These are phyloP conservation scores for Dinocampus coccinellae DNA, from an alignment of 2,888 invertebrate genomes.

Conservation along the genomic window DNA sequence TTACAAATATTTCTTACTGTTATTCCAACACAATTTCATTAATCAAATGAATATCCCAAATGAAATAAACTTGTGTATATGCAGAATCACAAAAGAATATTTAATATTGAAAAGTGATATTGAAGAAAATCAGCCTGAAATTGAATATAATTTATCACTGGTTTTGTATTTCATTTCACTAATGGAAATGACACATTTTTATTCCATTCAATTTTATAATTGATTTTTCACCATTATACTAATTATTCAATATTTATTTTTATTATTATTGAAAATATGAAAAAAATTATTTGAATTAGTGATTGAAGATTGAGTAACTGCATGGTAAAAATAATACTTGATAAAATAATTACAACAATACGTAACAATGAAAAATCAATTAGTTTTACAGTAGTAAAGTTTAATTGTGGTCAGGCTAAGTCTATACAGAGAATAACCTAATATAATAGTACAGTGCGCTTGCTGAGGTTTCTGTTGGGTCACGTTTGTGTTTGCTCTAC, in stretches of 20 bases:
- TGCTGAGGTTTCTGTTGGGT: slow-evolving; percentile 26
- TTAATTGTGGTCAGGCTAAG: slow-evolving; percentile 26
- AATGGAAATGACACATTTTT: background rate
- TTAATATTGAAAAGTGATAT: no score
- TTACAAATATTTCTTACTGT: background rate
- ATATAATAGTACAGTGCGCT: background rate
- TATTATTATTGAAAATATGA: background rate
- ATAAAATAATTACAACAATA: background rate
- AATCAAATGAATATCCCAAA: background rate
- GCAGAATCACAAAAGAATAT: no score
- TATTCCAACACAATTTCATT: background rate
- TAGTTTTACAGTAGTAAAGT: slow-evolving; percentile 31
- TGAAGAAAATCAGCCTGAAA: background rate
- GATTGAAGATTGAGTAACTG: background rate
- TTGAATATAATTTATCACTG: background rate
- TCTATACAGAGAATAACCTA: slow-evolving; percentile 18
- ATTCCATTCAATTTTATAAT: background rate
- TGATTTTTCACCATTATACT: background rate
- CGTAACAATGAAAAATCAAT: slow-evolving; percentile 16
- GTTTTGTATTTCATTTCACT: background rate
- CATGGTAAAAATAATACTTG: slow-evolving; percentile 6
- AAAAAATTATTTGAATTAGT: background rate
- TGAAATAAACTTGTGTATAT: background rate
- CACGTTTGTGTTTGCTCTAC: slow-evolving; percentile 31
- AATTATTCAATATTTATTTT: background rate